These are phyloP conservation scores for Erpobdella octoculata DNA, from an alignment of 2,888 invertebrate species.

Conservation along the genomic window DNA sequence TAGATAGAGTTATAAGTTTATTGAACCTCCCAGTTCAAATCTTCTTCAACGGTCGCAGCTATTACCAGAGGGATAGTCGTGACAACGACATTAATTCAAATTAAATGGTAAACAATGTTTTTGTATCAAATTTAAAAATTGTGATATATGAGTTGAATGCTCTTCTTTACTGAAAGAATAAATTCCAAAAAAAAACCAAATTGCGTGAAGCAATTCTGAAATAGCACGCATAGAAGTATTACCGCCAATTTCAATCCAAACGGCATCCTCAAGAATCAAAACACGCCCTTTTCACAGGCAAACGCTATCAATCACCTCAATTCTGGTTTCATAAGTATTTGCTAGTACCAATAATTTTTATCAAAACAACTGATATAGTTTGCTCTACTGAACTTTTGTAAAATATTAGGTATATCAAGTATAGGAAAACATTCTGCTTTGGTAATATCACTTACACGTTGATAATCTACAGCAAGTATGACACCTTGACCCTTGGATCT, in stretches of 20 bases:
- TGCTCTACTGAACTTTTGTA: neutral
- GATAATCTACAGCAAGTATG: neutral
- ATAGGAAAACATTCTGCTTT: neutral
- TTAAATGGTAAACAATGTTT: too few species aligned
- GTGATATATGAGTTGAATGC: too few species aligned
- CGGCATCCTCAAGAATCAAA: neutral
- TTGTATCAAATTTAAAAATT: too few species aligned
- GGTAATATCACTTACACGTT: neutral
- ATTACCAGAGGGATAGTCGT: too few species aligned
- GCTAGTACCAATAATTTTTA: neutral
- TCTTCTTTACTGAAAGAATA: too few species aligned
- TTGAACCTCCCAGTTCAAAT: too few species aligned
- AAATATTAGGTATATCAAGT: neutral
- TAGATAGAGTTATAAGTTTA: too few species aligned
- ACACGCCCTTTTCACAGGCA: neutral
- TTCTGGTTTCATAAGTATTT: neutral
- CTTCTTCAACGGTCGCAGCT: too few species aligned
- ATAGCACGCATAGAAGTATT: too few species aligned
- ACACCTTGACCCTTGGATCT: neutral
- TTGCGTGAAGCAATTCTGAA: too few species aligned
- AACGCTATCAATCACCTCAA: neutral
- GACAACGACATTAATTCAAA: too few species aligned
- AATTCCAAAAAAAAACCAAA: too few species aligned
- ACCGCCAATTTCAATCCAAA: constrained; percentile 3
- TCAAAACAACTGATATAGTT: constrained; percentile 7